Evolutionary conservation across 2,888 invertebrate species (phyloP), one percentile per base, ranked within the genome.

Genomic region (Lycocerus yunnanus): DNA sequence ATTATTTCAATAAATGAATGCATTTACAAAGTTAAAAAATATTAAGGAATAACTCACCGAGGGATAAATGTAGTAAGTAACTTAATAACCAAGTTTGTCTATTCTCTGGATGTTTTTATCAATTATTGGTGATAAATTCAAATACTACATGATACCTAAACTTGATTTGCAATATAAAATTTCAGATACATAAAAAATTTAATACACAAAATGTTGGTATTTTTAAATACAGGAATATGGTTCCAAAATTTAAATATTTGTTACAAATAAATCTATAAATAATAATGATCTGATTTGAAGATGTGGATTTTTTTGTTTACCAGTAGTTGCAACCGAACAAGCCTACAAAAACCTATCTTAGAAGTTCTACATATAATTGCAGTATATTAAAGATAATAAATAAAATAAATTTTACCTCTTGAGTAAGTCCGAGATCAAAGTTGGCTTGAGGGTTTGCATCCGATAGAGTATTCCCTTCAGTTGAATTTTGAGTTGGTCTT

Each of bases 351-450:
- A 43, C n/a, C n/a, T n/a, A 43, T 43, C 21, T n/a, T n/a, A n/a
- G n/a, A 9, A 21, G 21, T 21, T 21, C 10, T 24, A n/a, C 27
- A 27, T n/a, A 13, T 27, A 27, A 27, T n/a, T 27, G n/a, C 13
- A 27, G 13, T n/a, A 63, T 18, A 2, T 63, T 18, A 3, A 13
- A 16, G 8, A 63, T 11, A 16, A 20, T 13, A 1, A 27, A n/a
- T 27, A 27, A n/a, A n/a, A 43, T 43, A 43, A 16, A 60, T 11
- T 16, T 10, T 80, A 86, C 86, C 84, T 86, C 86, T 79, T 85
- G 85, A 11, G 84, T 81, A 69, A 86, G 82, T 76, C 83, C 85
- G 16, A 84, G 71, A 24, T 78, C 80, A 18, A n/a, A 63, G 15
- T 63, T 20, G 13, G 20, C 15, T 13, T 15, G 16, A n/a, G 61